A percentile compares a stretch with the other conserved stretches of the same genome.
Conservation (phyloP, 1,140 invertebrate genomes). For the Caenorhabditis elegans region WBcel235 BX284603.4:8980501-8981000, state of each 20-base stretch:
- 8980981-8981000: conserved; percentile 15
- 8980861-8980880: no score
- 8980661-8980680: no score
- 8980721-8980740: no score
- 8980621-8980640: background rate
- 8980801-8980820: no score
- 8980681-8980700: no score
- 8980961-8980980: conserved; percentile 17
- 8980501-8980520: background rate
- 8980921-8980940: conserved; percentile 16
- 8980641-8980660: conserved; percentile 7
- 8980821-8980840: no score
- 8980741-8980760: no score
- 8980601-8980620: background rate
- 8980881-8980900: no score
- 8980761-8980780: no score
- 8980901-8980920: background rate
- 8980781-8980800: no score
- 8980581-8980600: background rate
- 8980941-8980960: conserved; percentile 5
- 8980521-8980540: background rate
- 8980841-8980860: no score
- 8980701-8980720: no score
- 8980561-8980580: background rate
- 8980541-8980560: background rate